Evolutionary conservation across 2,888 invertebrate genomes (phyloP), one percentile per base, ranked within the genome.

Genomic region (Cephalotes varians): DNA sequence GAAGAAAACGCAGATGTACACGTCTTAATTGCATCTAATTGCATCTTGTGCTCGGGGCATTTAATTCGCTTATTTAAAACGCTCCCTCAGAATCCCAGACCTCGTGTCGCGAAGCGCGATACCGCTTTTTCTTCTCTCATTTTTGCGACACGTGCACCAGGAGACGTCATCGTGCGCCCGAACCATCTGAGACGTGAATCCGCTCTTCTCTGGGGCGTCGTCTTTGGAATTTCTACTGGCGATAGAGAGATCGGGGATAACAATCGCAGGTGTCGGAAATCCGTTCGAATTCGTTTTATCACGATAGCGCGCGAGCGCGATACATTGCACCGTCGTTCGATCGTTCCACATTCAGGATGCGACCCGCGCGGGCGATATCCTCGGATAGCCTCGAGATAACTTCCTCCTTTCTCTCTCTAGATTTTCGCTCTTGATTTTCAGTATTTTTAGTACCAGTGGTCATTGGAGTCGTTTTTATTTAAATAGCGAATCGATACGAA

Each of bases 141-240:
- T 76, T 64, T 64, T 51, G 25, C 74, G 28, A 65, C 65, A 64
- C 65, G 64, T 74, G 34, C 65, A 51, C 28, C 65, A 51, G 28
- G 9, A 65, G 51, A 65, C 76, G 28, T 76, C 51, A 64, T 76
- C 51, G 34, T 21, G 47, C 21, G 51, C 21, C 18, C 47, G 72
- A 49, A 47, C 28, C 6, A 28, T 37, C 64, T 4, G 58, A n/a
- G 9, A 9, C 58, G 31, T 18, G 58, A 34, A n/a, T n/a, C n/a
- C 18, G 64, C 18, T 40, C 40, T 12, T 40, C 40, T 12, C 7
- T 40, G 40, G 40, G 25, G 28, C 40, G n/a, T 37, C 25, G 12
- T 76, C 49, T 64, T 65, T 40, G 40, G 51, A 65, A 76, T 65
- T 65, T 7, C 51, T 40, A n/a, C 9, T n/a, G 49, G 9, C 15